Evolutionary conservation across 23 tunicate genomes (phyloP), one percentile per base, ranked within the genome.

Genomic region (Trididemnum miniatum): DNA sequence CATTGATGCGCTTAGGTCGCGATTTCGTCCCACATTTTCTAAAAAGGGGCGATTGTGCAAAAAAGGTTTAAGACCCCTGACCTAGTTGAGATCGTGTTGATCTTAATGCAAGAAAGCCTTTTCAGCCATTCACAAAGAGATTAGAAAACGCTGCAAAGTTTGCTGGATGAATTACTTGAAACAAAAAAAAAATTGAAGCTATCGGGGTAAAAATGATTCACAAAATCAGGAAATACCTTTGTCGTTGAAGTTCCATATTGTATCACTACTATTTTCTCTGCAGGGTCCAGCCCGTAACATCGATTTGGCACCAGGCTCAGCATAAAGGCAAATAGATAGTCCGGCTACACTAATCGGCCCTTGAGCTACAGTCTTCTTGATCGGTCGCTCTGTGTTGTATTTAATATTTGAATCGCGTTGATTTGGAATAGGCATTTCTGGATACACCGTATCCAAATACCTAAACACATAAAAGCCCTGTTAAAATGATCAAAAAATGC

Each of bases 371-470:
- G 7, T 44, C 23, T 0, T 24, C 30, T 26, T 20, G 39, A 29
- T 62, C 26, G 72, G 12, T 62, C 35, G n/a, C 7, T 67, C 25
- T 5, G 44, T 72, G 34, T 54, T 35, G 38, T 72, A 84, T 29
- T 65, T 54, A 51, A 91, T 62, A 1, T 63, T 51, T 34, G 86
- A 86, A 18, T 25, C 2, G 28, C 97, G 59, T 29, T 39, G 66
- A 31, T 82, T 86, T 1, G 97, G 97, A 20, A 91, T 91, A 20
- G 54, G 84, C 0, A 91, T 71, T 66, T 91, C 90, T 34, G 97
- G 97, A 71, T 91, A 91, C 1, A 91, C 81, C 20, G 81, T 76
- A 28, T 65, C 28, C 62, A 91, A 82, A 50, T 91, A 91, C 97
- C 97, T 91, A 54, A 37, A 39, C 29, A 4, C 33, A 22, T 15